These are phyloP conservation scores for Brachypteracias leptosomus DNA, from an alignment of 2,113 vertebrate genomes.

Conservation along the genomic window DNA sequence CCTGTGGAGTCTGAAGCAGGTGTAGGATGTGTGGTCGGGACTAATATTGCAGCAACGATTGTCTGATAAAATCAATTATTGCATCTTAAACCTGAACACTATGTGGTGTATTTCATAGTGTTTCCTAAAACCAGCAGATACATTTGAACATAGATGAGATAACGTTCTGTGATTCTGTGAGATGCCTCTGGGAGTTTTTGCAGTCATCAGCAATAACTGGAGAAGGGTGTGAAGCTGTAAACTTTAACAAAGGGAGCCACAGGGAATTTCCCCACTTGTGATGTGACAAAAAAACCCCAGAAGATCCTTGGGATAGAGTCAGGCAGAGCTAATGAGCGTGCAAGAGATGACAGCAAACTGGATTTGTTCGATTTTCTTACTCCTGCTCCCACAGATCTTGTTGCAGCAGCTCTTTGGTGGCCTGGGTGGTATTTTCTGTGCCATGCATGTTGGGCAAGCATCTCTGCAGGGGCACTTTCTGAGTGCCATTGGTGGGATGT, in stretches of 20 bases:
- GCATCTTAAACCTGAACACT: background rate
- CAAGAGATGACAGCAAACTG: background rate
- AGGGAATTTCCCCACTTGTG: background rate
- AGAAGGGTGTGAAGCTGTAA: background rate
- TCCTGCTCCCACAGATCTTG: background rate
- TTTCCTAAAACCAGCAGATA: background rate
- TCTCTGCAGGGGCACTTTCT: background rate
- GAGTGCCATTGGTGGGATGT: background rate
- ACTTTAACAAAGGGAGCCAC: background rate
- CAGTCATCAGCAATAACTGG: background rate
- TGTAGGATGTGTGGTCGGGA: background rate
- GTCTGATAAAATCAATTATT: background rate
- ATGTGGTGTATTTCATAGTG: background rate
- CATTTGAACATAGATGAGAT: background rate
- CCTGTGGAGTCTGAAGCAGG: background rate
- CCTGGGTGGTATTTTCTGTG: background rate
- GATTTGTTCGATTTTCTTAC: background rate
- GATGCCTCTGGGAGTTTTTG: background rate
- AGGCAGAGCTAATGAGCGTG: background rate
- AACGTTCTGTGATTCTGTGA: no score
- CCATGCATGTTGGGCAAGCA: background rate
- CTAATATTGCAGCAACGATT: background rate
- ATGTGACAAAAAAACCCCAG: background rate
- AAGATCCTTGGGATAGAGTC: background rate
- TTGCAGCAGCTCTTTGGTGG: background rate